A percentile compares a stretch with the other conserved stretches of the same genome.
phyloP scores from a whole-genome alignment of 2,113 vertebrate species.

The Azemiops feae region DNA sequence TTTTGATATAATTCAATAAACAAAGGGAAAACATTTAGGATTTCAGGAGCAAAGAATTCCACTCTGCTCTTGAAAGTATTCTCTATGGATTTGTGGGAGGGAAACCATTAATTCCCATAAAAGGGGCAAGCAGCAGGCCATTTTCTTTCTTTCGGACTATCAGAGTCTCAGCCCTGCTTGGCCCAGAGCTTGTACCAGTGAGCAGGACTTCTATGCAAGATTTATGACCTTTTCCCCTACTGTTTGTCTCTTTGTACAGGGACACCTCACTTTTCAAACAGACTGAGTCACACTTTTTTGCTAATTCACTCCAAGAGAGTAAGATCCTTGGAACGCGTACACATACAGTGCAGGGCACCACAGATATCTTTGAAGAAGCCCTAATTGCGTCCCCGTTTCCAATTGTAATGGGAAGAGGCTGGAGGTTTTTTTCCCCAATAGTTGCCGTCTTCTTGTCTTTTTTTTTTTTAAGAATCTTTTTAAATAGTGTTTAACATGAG shows the following conservation, averaged over 20 bases:
- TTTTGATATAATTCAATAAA: not conserved
- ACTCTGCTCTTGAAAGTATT: not conserved
- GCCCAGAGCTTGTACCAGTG: not conserved
- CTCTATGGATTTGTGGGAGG: not conserved
- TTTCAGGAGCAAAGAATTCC: not conserved
- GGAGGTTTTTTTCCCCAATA: constrained; percentile 24
- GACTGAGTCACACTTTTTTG: not conserved
- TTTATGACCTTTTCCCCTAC: no score
- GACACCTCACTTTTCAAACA: not conserved
- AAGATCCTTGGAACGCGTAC: constrained; percentile 7
- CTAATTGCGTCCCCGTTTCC: constrained; percentile 28
- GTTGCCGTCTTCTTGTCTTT: constrained; percentile 43
- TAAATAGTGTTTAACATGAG: constrained; percentile 70
- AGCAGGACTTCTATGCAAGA: not conserved
- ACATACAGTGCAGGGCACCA: constrained; percentile 27
- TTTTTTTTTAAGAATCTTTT: not conserved
- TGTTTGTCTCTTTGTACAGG: not conserved
- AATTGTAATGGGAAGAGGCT: constrained; percentile 32
- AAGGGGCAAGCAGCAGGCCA: not conserved
- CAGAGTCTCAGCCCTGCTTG: not conserved
- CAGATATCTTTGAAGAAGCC: constrained; percentile 36
- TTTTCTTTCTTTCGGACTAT: not conserved
- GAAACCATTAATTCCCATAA: not conserved
- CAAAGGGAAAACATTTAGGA: not conserved
- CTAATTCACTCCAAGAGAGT: not conserved